Evolutionary conservation across 2,113 vertebrate species (phyloP).

Genomic region (Prunella fulvescens): DNA sequence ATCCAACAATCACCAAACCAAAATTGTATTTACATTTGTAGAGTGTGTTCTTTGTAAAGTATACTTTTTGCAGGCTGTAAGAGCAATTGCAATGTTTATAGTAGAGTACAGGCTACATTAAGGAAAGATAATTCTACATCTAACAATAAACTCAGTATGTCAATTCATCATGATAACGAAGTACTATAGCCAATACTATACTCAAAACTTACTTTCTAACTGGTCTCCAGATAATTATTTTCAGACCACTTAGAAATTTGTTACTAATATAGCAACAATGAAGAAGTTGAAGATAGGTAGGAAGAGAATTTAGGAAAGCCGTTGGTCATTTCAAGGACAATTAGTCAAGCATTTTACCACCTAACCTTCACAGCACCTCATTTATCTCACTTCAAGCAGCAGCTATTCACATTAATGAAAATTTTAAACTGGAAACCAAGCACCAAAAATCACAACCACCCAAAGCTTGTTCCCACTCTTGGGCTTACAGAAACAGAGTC

Average conservation of each 20-base stretch:
- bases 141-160: constrained; percentile 15
- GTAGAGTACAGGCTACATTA: constrained; percentile 36
- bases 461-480: neutral
- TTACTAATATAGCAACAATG: neutral
- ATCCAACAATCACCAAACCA: constrained; percentile 68
- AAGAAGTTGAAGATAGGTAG: neutral
- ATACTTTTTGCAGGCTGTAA: constrained; percentile 47
- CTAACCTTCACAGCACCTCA: neutral
- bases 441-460: neutral
- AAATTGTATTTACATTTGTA: constrained; percentile 76
- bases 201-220: neutral
- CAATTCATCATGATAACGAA: neutral
- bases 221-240: neutral
- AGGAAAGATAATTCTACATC: constrained; percentile 49
- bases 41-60: constrained; percentile 69
- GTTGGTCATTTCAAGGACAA: neutral
- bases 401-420: neutral
- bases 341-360: neutral
- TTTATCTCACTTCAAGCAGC: neutral
- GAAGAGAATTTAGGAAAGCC: neutral
- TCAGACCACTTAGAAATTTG: neutral
- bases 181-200: neutral
- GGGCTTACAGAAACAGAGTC: neutral
- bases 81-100: constrained; percentile 52
- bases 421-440: neutral